Evolutionary conservation across 2,888 invertebrate genomes (phyloP).

Genomic region (Phymatocera aterrima): DNA sequence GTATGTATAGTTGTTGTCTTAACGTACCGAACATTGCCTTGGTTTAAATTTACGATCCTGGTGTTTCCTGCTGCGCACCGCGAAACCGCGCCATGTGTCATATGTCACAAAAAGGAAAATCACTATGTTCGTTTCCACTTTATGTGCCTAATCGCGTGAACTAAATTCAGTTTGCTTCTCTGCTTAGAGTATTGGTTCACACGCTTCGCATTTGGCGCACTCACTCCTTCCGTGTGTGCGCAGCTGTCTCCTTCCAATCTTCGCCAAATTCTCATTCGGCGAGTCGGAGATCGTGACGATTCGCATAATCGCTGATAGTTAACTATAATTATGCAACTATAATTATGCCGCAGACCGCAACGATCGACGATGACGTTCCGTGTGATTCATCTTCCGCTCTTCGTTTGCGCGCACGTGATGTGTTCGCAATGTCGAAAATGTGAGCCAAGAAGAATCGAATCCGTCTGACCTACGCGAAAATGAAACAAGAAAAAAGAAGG

Average conservation of each 20-base stretch:
- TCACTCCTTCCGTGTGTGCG: too few species aligned
- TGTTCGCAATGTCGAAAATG: neutral
- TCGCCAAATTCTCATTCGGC: neutral
- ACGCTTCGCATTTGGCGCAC: too few species aligned
- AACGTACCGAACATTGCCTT: conserved; percentile 20
- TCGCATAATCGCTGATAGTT: neutral
- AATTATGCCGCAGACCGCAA: neutral
- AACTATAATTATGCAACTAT: conserved; percentile 2
- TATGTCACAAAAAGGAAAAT: neutral
- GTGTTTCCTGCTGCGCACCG: neutral
- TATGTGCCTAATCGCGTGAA: too few species aligned
- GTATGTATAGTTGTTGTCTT: neutral
- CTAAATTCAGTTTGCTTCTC: too few species aligned
- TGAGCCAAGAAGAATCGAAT: neutral
- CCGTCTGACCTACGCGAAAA: neutral
- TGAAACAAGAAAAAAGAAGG: too few species aligned
- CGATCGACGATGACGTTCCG: neutral
- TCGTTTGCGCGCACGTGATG: neutral
- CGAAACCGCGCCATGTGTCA: neutral
- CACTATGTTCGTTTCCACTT: too few species aligned
- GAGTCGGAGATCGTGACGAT: neutral
- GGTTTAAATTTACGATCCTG: conserved; percentile 19
- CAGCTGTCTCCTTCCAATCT: neutral
- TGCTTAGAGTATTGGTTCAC: too few species aligned
- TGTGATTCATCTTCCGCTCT: conserved; percentile 14